Evolutionary conservation across 2,113 vertebrate genomes (phyloP).

Genomic region (Dinomys branickii): DNA sequence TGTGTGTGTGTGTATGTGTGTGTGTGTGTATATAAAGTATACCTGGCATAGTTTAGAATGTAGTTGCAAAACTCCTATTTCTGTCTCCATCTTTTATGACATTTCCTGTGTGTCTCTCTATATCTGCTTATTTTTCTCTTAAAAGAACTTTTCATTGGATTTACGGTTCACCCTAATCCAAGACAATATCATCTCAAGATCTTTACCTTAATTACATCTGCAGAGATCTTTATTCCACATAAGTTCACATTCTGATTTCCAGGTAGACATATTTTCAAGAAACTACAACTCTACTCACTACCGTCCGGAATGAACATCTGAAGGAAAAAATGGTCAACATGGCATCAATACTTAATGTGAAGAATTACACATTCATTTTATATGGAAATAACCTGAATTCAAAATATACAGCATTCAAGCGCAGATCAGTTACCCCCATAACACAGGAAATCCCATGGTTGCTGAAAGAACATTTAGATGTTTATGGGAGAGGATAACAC

Average conservation of each 20-base stretch:
- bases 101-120: not conserved
- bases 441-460: not conserved
- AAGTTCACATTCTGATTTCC: not conserved
- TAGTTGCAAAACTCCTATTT: no score
- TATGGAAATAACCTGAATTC: not conserved
- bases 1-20: no score
- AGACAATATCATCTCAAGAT: not conserved
- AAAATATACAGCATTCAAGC: not conserved
- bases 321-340: not conserved
- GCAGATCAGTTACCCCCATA: not conserved
- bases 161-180: not conserved
- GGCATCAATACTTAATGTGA: not conserved
- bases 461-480: not conserved
- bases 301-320: not conserved
- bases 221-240: not conserved
- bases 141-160: not conserved
- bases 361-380: not conserved
- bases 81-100: not conserved
- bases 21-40: no score
- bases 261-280: not conserved
- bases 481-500: not conserved
- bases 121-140: not conserved
- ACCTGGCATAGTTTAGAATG: not conserved
- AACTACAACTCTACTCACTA: not conserved
- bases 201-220: not conserved